phyloP scores from a whole-genome alignment of 92 coral and sea anemone genomes.

The Pocillopora grandis region DNA sequence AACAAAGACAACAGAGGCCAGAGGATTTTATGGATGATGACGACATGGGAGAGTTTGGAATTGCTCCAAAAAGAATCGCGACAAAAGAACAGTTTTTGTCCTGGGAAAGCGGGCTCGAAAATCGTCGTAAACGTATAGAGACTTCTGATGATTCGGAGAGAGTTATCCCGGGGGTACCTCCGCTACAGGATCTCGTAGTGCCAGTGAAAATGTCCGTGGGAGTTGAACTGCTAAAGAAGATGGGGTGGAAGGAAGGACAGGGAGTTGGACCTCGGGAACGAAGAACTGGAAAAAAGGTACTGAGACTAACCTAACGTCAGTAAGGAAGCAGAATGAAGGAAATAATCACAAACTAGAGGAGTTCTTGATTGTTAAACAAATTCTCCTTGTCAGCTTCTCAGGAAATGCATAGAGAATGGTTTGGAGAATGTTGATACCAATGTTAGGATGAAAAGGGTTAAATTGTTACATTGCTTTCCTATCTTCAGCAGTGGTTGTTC shows the following conservation, averaged over 20 bases:
- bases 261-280: conserved; percentile 96
- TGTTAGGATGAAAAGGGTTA: too few relatives aligned
- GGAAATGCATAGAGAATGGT: too few relatives aligned
- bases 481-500: too few relatives aligned
- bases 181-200: conserved; percentile 83
- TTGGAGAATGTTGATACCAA: too few relatives aligned
- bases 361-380: too few relatives aligned
- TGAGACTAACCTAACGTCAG: too few relatives aligned
- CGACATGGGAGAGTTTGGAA: conserved; percentile 93
- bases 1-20: conserved; percentile 75
- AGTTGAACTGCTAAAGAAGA: conserved; percentile 79
- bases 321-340: neutral
- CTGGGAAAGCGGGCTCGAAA: conserved; percentile 35
- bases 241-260: conserved; percentile 99
- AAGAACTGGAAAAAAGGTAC: conserved; percentile 78
- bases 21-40: conserved; percentile 99
- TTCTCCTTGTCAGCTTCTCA: too few relatives aligned
- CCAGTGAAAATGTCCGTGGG: conserved; percentile 90
- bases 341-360: too few relatives aligned
- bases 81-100: conserved; percentile 81
- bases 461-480: too few relatives aligned
- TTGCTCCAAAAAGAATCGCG: conserved; percentile 87
- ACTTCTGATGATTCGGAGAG: conserved; percentile 1
- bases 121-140: conserved; percentile 34
- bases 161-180: conserved; percentile 51